Evolutionary conservation across 2,888 invertebrate genomes (phyloP), one percentile per base, ranked within the genome.

Genomic region (Volucella inflata): DNA sequence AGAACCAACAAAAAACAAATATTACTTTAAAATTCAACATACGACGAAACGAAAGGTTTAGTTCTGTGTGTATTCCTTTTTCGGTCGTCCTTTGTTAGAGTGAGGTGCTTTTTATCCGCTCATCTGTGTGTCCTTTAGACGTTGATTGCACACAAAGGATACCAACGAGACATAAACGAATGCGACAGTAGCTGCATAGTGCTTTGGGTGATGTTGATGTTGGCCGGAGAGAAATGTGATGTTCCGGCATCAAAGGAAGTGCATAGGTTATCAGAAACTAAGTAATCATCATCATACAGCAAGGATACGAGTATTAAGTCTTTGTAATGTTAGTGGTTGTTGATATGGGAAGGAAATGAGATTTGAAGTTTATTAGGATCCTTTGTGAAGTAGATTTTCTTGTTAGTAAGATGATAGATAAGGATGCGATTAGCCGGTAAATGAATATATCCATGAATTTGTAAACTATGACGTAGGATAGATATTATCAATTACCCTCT

Each of bases 291-390:
- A 80, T 44, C 51, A 38, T 53, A 42, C 76, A 46, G 71, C 46
- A 60, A 71, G 77, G 65, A 55, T 72, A n/a, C n/a, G n/a, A n/a
- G n/a, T n/a, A 60, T 77, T 72, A 77, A 67, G 60, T 80, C 38
- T 21, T 62, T 48, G 42, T 14, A 14, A 36, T 68, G 38, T 57
- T 11, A n/a, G 8, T 11, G 38, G 14, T 62, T 0, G 30, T 57
- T 38, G 17, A 79, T 14, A n/a, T 1, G 53, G 40, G 14, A 21
- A 57, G 38, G 36, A 71, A 17, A 64, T 60, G 67, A 46, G 64
- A 78, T 71, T 70, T 16, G 40, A 42, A 12, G 53, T 38, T 17
- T 46, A 70, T 70, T 68, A 71, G 48, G 48, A 16, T 64, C 55
- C 53, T 70, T 71, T 64, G 55, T 36, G 42, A 1, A 30, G 30